Conservation (phyloP, 1,140 invertebrate species). For the Drosophila kohkoa region DNA sequence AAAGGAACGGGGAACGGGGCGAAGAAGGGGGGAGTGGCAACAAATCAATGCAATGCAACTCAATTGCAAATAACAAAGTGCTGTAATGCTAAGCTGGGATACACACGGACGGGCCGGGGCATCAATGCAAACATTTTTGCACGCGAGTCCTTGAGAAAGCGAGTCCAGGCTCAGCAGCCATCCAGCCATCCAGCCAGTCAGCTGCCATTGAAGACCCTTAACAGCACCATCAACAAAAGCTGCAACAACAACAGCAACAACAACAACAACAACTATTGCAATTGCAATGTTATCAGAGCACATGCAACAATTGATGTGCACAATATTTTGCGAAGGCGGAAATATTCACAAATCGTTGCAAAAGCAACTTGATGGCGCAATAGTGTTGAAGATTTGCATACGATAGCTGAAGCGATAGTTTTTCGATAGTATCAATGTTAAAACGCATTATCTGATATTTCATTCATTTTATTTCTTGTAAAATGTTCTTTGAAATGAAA, state of each 20-base stretch:
- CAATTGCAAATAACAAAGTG: slow-evolving; percentile 43
- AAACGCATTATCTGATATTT: too few species aligned
- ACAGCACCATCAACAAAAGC: background rate
- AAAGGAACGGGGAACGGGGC: slow-evolving; percentile 21
- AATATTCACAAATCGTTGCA: slow-evolving; percentile 35
- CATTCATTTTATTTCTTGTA: too few species aligned
- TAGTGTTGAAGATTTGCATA: background rate
- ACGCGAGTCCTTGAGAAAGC: slow-evolving; percentile 6
- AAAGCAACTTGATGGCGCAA: slow-evolving; percentile 11
- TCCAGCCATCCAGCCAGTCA: background rate
- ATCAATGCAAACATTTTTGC: background rate
- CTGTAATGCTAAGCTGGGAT: slow-evolving; percentile 3
- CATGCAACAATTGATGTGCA: slow-evolving; percentile 47
- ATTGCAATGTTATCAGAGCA: slow-evolving; percentile 4
- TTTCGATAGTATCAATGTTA: too few species aligned
- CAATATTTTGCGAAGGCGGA: slow-evolving; percentile 34
- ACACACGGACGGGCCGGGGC: background rate
- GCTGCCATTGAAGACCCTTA: slow-evolving; percentile 18
- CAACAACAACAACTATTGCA: background rate
- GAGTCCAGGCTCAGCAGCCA: slow-evolving; percentile 1
- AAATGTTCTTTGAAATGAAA: too few species aligned
- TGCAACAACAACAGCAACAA: background rate
- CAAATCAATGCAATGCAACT: slow-evolving; percentile 46
- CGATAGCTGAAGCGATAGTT: too few species aligned
- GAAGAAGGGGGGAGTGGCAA: slow-evolving; percentile 16